Base-by-base conservation (phyloP, 2,113 vertebrate genomes). In the Urocynchramus pylzowi region DNA sequence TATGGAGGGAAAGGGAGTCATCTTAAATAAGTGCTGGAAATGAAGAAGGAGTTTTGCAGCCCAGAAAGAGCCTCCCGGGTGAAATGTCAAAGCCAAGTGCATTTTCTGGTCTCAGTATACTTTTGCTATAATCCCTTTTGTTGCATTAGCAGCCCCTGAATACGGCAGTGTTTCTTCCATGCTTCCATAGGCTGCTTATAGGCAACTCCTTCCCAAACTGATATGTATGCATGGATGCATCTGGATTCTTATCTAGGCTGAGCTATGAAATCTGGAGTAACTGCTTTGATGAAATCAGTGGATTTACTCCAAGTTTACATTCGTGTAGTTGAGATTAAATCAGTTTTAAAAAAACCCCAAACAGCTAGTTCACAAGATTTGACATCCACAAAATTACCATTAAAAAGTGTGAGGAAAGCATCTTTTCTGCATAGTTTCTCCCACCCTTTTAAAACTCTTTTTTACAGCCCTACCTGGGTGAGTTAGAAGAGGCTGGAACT, bases 81-180 rank as follows among this genome's bases (percentile, higher is more conserved):
- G 76, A 92, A 90, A 87, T 93, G 93, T 89, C 13, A n/a, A 93
- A 89, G 76, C 88, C 76, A 84, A 95, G 56, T 50, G 69, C 68
- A 20, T 92, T 93, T 95, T 95, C 88, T 90, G 56, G 64, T 95
- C 79, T 94, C 79, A 39, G 27, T 92, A 39, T 87, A 63, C n/a
- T 90, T 96, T 87, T 94, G 86, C 68, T 84, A 81, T 92, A 96
- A 96, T 94, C 85, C 76, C 60, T 88, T 93, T 88, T 65, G 54
- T 91, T 94, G 67, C 68, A 47, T 87, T 94, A 85, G 56, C 75
- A 91, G 78, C 42, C 84, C 42, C 70, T 87, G 75, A 89, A 54
- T 19, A 16, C 5, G 3, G 74, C 49, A 53, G 15, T 77, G 77
- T 50, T 95, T 79, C 57, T 80, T 82, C 63, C 33, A 3, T 50